Evolutionary conservation across 2,113 vertebrate species (phyloP).

Genomic region (Callorhinus ursinus): DNA sequence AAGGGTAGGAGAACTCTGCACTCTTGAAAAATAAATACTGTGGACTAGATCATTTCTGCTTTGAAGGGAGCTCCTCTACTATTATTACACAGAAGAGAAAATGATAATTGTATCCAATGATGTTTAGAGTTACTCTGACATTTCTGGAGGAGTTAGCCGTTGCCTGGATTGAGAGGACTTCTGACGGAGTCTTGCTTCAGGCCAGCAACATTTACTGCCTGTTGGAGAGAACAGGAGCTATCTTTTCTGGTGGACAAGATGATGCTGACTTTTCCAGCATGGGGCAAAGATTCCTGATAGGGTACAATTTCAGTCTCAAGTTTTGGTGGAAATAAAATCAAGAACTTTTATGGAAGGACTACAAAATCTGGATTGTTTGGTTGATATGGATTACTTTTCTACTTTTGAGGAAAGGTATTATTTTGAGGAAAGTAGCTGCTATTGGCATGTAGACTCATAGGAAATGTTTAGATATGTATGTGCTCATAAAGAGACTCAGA

Average conservation of each 20-base stretch:
- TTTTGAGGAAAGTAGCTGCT: not conserved
- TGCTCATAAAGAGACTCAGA: not conserved
- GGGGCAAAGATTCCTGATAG: not conserved
- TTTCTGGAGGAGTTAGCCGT: not conserved
- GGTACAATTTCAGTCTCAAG: not conserved
- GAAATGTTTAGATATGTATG: not conserved
- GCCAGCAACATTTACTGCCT: not conserved
- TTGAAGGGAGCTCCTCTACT: not conserved
- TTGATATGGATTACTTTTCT: not conserved
- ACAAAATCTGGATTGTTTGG: not conserved
- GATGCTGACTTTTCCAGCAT: not conserved
- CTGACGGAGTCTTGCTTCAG: not conserved
- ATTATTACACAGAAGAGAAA: not conserved
- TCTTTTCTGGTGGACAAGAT: not conserved
- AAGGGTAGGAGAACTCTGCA: not conserved
- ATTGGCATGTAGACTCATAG: not conserved
- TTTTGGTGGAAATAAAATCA: not conserved
- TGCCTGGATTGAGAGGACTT: not conserved
- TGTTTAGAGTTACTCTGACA: not conserved
- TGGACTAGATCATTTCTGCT: not conserved
- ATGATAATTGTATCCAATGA: not conserved
- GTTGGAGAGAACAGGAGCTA: not conserved
- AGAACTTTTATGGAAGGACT: not conserved
- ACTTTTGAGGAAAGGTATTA: not conserved
- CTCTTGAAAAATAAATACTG: not conserved